Evolutionary conservation across 2,113 vertebrate genomes (phyloP).

Genomic region (Catharus fuscescens): DNA sequence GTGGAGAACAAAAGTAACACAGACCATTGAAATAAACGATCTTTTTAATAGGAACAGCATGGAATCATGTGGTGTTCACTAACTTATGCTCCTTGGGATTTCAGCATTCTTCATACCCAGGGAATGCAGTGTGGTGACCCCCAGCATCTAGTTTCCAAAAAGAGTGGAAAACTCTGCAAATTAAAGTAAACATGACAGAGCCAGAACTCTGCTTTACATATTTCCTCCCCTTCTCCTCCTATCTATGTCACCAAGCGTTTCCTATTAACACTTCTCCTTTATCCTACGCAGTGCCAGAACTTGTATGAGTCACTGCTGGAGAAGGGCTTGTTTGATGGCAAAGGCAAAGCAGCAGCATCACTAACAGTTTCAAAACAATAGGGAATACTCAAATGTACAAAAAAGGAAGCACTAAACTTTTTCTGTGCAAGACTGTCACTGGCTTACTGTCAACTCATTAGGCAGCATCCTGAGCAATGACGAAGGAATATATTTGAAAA

Average conservation of each 20-base stretch:
- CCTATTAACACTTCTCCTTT: background rate
- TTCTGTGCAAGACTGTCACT: constrained; percentile 25
- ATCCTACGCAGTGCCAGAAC: constrained; percentile 3
- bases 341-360: background rate
- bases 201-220: constrained; percentile 37
- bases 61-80: background rate
- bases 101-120: background rate
- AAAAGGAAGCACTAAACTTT: constrained; percentile 64
- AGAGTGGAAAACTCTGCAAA: background rate
- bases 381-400: constrained; percentile 49
- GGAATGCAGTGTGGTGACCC: background rate
- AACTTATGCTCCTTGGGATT: background rate
- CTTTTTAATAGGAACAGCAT: background rate
- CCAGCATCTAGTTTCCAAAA: background rate
- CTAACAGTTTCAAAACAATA: constrained; percentile 33
- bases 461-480: constrained; percentile 32
- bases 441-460: constrained; percentile 62
- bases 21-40: background rate
- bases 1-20: background rate
- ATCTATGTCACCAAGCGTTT: background rate
- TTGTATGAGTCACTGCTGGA: constrained; percentile 40
- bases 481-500: constrained; percentile 41
- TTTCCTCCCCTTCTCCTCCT: constrained; percentile 7
- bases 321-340: constrained; percentile 29
- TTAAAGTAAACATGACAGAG: background rate